phyloP scores from a whole-genome alignment of 1,140 invertebrate genomes.

The Colletes gigas region DNA sequence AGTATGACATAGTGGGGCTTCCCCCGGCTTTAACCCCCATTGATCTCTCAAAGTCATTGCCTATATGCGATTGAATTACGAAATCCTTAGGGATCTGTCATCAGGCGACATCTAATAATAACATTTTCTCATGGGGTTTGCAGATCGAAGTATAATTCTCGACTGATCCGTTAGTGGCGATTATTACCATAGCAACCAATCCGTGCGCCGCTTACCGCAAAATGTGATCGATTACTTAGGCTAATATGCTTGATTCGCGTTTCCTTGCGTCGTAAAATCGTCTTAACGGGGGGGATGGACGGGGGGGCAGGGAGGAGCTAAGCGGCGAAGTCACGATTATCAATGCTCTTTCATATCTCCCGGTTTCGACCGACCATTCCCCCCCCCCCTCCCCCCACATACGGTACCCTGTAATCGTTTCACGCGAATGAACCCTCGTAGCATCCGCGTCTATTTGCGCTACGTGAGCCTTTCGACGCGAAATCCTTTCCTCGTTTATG shows the following conservation, averaged over 20 bases:
- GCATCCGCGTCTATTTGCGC: constrained; percentile 1
- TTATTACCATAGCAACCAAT: background rate
- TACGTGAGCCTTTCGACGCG: background rate
- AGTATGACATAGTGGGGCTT: too few relatives aligned
- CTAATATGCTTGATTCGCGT: constrained; percentile 4
- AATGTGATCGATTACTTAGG: constrained; percentile 17
- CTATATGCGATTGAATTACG: background rate
- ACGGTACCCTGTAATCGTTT: constrained; percentile 1
- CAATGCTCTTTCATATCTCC: constrained; percentile 11
- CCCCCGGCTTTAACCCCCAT: too few relatives aligned
- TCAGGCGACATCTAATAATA: background rate
- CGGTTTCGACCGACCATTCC: background rate
- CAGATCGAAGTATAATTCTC: constrained; percentile 8
- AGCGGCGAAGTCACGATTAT: background rate
- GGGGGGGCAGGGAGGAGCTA: too few relatives aligned
- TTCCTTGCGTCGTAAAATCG: background rate
- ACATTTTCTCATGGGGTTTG: background rate
- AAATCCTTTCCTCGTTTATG: constrained; percentile 9
- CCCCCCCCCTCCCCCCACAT: background rate
- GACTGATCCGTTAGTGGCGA: background rate
- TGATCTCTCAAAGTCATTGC: too few relatives aligned
- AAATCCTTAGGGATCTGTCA: background rate
- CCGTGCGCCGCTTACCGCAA: background rate
- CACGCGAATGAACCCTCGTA: background rate
- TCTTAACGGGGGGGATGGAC: background rate